These are phyloP conservation scores for Acrossocheilus fasciatus DNA, from an alignment of 2,797 vertebrate genomes.

Conservation along the genomic window DNA sequence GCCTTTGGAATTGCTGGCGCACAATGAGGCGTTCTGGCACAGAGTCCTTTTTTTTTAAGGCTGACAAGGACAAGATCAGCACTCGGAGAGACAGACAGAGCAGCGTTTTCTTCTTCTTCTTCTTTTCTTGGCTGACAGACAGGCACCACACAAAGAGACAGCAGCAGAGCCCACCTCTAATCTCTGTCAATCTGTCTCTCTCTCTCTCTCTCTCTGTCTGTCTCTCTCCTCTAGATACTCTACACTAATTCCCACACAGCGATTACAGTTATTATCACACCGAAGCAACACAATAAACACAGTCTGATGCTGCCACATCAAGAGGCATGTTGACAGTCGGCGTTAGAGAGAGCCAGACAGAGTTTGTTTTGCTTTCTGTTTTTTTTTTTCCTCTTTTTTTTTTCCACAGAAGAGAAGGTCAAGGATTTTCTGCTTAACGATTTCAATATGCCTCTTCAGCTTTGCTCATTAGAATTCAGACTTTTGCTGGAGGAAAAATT, in stretches of 20 bases:
- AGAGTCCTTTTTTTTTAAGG: conserved; percentile 53
- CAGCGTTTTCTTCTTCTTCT: conserved; percentile 42
- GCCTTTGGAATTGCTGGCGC: conserved; percentile 43
- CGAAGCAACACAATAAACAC: conserved; percentile 54
- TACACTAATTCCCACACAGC: conserved; percentile 54
- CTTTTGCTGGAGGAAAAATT: conserved; percentile 41
- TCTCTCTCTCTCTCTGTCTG: conserved; percentile 29
- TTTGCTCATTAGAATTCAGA: conserved; percentile 51
- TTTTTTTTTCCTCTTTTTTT: conserved; percentile 12
- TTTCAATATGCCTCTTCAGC: conserved; percentile 65
- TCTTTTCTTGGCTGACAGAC: conserved; percentile 58
- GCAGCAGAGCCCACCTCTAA: conserved; percentile 57
- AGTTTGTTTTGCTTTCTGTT: conserved; percentile 44
- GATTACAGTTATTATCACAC: conserved; percentile 55
- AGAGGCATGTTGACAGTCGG: conserved; percentile 47
- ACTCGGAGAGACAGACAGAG: conserved; percentile 44
- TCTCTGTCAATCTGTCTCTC: conserved; percentile 61
- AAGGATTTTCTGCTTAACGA: conserved; percentile 40
- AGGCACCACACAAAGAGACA: conserved; percentile 60
- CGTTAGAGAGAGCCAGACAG: conserved; percentile 37
- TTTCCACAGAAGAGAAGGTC: conserved; percentile 27
- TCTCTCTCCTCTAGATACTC: conserved; percentile 51
- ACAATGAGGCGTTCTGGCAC: conserved; percentile 62
- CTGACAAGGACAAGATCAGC: conserved; percentile 64
- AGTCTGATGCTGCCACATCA: conserved; percentile 46